Conservation (phyloP, 2,113 vertebrate genomes). For the Tragelaphus imberbis region DNA sequence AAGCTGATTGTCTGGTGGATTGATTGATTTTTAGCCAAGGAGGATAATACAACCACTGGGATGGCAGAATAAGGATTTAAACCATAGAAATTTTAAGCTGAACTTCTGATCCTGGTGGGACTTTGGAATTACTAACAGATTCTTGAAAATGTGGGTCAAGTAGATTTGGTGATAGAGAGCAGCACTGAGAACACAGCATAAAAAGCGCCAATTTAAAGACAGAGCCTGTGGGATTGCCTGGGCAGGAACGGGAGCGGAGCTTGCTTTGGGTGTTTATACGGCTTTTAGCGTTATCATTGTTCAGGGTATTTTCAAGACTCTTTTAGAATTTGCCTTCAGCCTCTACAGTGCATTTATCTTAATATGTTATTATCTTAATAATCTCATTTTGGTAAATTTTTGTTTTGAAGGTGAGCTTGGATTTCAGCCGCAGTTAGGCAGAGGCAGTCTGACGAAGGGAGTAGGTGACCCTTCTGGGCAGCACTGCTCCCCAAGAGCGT, state of each 20-base stretch:
- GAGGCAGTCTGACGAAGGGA: not conserved
- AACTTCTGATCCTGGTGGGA: not conserved
- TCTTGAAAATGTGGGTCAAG: not conserved
- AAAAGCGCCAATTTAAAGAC: not conserved
- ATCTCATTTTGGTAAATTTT: not conserved
- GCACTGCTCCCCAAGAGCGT: not conserved
- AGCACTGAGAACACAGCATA: not conserved
- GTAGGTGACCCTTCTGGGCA: not conserved
- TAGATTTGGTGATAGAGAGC: not conserved
- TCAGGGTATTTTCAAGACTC: slow-evolving; percentile 1
- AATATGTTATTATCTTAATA: not conserved
- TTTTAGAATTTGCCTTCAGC: not conserved
- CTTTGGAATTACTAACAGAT: not conserved
- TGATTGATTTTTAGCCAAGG: not conserved
- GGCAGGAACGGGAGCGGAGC: not conserved
- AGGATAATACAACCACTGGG: not conserved
- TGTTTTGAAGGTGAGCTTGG: not conserved
- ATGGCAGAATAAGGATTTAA: not conserved
- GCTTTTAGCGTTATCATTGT: not conserved
- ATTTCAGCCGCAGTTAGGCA: not conserved
- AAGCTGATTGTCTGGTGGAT: not conserved
- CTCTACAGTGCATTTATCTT: not conserved
- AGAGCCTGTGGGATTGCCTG: not conserved
- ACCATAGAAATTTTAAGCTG: not conserved
- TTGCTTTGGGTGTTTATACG: not conserved